Conservation (phyloP, 2,888 invertebrate species). For the Cetonia aurata region DNA sequence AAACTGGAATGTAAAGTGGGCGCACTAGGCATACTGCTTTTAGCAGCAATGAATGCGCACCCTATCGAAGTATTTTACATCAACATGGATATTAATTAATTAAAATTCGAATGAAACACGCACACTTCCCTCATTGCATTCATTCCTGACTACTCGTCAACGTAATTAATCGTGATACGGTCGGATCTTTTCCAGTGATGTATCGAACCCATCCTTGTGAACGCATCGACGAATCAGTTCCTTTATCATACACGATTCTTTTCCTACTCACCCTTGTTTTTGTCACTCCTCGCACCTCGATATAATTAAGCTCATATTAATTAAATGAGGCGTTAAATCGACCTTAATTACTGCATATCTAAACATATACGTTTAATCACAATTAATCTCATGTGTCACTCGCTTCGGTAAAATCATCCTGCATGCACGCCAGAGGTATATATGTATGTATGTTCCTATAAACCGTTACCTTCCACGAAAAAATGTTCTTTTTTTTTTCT, state of each 20-base stretch:
- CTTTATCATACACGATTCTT: constrained; percentile 19
- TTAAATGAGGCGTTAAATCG: constrained; percentile 42
- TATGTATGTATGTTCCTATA: too few species aligned
- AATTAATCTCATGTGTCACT: constrained; percentile 42
- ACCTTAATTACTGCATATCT: constrained; percentile 36
- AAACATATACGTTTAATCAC: constrained; percentile 36
- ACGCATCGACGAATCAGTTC: constrained; percentile 24
- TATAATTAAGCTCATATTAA: constrained; percentile 43
- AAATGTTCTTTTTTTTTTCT: background rate
- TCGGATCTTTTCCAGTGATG: constrained; percentile 20
- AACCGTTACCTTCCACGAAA: background rate
- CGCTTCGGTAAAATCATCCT: constrained; percentile 22
- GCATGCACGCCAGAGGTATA: background rate
- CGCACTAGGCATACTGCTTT: too few species aligned
- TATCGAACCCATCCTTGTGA: constrained; percentile 25
- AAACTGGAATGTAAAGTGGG: too few species aligned
- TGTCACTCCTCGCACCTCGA: constrained; percentile 22
- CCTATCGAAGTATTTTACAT: too few species aligned
- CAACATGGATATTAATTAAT: too few species aligned
- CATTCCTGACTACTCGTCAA: background rate
- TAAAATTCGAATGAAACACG: background rate
- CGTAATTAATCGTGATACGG: constrained; percentile 27
- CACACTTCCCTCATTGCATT: constrained; percentile 15
- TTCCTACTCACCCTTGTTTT: constrained; percentile 20
- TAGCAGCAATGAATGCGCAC: too few species aligned